Conservation (phyloP, 2,797 vertebrate species). For the Morus bassanus region DNA sequence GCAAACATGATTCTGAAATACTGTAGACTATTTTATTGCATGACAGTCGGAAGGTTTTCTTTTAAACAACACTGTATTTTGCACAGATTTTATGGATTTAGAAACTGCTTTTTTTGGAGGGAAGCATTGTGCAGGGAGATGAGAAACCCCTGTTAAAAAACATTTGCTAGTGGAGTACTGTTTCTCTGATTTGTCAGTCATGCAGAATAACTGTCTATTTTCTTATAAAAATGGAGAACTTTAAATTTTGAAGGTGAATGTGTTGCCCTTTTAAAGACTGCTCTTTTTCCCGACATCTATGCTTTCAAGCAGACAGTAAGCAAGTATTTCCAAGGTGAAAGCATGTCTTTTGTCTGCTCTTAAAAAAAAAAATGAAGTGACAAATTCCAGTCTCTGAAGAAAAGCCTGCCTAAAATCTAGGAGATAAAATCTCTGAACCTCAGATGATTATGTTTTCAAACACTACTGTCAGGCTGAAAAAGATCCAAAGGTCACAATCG, state of each 20-base stretch:
- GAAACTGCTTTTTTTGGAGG: background rate
- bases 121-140: background rate
- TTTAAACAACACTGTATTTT: background rate
- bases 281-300: background rate
- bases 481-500: background rate
- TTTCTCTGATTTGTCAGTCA: background rate
- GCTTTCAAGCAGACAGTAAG: background rate
- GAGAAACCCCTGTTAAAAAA: background rate
- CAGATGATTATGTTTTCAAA: background rate
- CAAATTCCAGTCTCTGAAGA: background rate
- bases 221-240: background rate
- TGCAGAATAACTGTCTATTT: background rate
- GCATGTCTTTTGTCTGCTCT: background rate
- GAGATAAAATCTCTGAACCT: background rate
- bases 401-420: background rate
- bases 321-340: background rate
- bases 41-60: background rate
- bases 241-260: background rate
- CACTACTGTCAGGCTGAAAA: background rate
- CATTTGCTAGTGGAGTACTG: background rate
- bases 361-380: background rate
- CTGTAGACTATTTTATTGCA: background rate
- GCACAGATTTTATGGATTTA: background rate
- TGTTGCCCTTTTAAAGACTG: background rate
- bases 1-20: background rate